Conservation (phyloP, 2,888 invertebrate genomes). For the Dyspetes luteomarginatus region DNA sequence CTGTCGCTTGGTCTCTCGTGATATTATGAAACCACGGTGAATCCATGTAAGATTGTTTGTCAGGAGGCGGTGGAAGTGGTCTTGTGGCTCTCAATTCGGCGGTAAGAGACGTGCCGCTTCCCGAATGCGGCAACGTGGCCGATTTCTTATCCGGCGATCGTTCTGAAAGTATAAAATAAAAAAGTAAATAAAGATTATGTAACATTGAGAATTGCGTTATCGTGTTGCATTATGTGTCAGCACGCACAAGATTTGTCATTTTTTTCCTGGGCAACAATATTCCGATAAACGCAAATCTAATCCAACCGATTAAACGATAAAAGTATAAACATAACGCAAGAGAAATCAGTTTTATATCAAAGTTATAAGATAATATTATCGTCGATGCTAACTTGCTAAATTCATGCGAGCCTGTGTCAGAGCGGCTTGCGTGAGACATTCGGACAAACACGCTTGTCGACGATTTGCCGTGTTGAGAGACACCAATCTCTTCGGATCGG, state of each 20-base stretch:
- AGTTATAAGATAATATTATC: constrained; percentile 19
- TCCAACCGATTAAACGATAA: not conserved
- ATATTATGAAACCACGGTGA: constrained; percentile 81
- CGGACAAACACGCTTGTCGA: constrained; percentile 78
- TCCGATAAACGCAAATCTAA: constrained; percentile 22
- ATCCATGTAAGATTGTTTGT: constrained; percentile 75
- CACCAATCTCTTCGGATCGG: constrained; percentile 75
- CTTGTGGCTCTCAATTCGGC: constrained; percentile 77
- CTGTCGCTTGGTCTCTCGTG: constrained; percentile 78
- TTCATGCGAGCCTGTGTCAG: constrained; percentile 80
- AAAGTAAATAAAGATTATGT: not conserved
- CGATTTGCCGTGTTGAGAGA: constrained; percentile 74
- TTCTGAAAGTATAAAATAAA: constrained; percentile 70
- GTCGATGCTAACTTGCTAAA: constrained; percentile 78
- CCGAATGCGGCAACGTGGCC: constrained; percentile 76
- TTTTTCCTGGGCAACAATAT: not conserved
- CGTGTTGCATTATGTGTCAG: not conserved
- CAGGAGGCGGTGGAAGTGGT: constrained; percentile 79
- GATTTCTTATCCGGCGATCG: constrained; percentile 80
- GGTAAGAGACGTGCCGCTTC: constrained; percentile 74
- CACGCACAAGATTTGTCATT: not conserved
- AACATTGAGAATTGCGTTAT: not conserved
- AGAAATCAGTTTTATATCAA: not conserved
- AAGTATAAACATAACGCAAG: not conserved
- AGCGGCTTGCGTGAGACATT: constrained; percentile 79